Evolutionary conservation across 2,888 invertebrate species (phyloP).

Genomic region (Leucoptera coffeella): DNA sequence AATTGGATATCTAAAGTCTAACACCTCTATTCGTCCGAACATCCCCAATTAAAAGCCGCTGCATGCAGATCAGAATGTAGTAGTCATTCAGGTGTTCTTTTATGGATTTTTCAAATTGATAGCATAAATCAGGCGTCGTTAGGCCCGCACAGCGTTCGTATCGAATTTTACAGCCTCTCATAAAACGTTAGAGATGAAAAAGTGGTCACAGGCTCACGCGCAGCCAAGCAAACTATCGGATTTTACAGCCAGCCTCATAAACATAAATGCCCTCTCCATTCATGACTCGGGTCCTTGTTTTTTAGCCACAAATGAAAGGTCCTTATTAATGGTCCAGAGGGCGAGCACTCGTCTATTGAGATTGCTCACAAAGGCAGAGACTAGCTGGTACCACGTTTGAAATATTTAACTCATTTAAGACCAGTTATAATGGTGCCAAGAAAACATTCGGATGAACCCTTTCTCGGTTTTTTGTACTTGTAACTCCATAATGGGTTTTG

Average conservation of each 20-base stretch:
- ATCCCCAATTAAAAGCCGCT: too few relatives aligned
- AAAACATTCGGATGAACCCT: too few relatives aligned
- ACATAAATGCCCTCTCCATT: conserved; percentile 43
- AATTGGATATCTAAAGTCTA: too few relatives aligned
- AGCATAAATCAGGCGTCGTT: conserved; percentile 44
- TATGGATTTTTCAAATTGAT: conserved; percentile 35
- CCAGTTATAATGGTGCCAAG: too few relatives aligned
- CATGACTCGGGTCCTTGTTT: conserved; percentile 18
- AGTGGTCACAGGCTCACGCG: conserved; percentile 2
- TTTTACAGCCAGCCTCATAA: conserved; percentile 16
- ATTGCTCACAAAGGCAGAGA: too few relatives aligned
- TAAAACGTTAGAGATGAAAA: conserved; percentile 34
- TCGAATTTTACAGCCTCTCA: conserved; percentile 43
- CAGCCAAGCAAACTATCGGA: conserved; percentile 13
- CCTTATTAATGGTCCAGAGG: too few relatives aligned
- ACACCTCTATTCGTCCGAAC: too few relatives aligned
- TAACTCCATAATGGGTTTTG: too few relatives aligned
- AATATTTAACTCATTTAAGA: too few relatives aligned
- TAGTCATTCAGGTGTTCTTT: conserved; percentile 27
- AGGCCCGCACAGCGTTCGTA: conserved; percentile 28
- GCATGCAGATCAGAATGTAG: conserved; percentile 20
- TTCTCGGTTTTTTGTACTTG: too few relatives aligned
- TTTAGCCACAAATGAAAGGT: background rate
- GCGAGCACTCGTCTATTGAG: too few relatives aligned
- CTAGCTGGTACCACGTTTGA: too few relatives aligned